Base-by-base conservation (phyloP, 2,888 invertebrate species). In the Trisateles emortualis region DNA sequence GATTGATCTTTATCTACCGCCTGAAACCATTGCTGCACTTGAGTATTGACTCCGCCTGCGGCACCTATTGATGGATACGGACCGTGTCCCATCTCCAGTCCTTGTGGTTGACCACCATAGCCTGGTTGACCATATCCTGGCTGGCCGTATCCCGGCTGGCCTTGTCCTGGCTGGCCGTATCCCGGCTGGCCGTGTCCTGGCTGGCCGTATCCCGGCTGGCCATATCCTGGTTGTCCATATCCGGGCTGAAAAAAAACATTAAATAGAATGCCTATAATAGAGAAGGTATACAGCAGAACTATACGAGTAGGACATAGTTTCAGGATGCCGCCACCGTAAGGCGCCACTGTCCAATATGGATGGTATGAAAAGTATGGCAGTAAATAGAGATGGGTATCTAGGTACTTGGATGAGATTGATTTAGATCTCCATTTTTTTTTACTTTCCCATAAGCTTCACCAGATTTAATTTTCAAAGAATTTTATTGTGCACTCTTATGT, bases 1-100 rank as follows among this genome's bases (percentile, higher is more conserved):
- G 97, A 97, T 22, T 94, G 94, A 79, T 98, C 98, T 66, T 94
- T 94, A 78, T 98, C 98, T 0, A 98, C 98, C 11, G 97, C 94
- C 19, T 87, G 85, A 81, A 98, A 98, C 97, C 98, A 98, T 76
- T 96, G 95, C 67, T 95, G 95, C 0, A 97, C 95, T 83, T 97
- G 96, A 0, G 97, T 96, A 45, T 94, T 94, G 0, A 95, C 88
- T 6, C 84, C 81, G 24, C 93, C 93, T 0, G 90, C 83, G 41
- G 90, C 82, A 40, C 94, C 94, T 52, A 92, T 79, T 0, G 89
- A 90, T 1, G 92, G 92, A 54, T 92, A 92, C 0, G 92, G 92
- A 0, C 92, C 92, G 51, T 92, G 92, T 2, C 92, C 92, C 16
- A 90, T 84, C 71, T 92, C 92, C n/a, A 92, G 64, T 10, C 76